A percentile compares a stretch with the other conserved stretches of the same genome.
Evolutionary conservation across 1,140 invertebrate genomes (phyloP).

Genomic region (Ladona fulva): DNA sequence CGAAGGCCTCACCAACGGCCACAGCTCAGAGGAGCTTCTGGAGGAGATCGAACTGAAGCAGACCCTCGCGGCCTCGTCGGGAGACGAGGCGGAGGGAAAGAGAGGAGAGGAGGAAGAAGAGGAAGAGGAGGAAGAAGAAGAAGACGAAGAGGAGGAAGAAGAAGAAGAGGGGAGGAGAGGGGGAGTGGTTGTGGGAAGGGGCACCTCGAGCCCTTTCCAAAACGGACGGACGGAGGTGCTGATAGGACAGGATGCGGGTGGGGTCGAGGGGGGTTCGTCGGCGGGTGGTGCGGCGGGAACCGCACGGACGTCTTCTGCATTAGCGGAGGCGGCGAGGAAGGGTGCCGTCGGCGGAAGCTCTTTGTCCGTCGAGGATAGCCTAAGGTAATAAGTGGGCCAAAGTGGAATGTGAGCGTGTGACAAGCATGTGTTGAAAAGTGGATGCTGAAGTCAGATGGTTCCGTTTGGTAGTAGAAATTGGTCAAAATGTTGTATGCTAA

Average conservation of each 20-base stretch:
- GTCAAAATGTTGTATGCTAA: no score
- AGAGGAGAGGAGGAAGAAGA: conserved; percentile 13
- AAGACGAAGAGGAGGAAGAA: conserved; percentile 18
- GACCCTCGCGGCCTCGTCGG: conserved; percentile 23
- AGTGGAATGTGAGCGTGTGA: no score
- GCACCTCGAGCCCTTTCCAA: conserved; percentile 42
- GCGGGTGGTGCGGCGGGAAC: neutral
- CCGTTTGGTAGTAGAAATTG: no score
- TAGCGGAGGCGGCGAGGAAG: conserved; percentile 13
- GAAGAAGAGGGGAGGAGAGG: conserved; percentile 29
- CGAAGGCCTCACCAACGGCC: conserved; percentile 21
- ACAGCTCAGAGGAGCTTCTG: conserved; percentile 24
- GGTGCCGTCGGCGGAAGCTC: conserved; percentile 26
- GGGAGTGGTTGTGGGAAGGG: conserved; percentile 25
- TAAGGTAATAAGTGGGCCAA: no score
- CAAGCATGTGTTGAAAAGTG: no score
- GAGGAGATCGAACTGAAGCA: conserved; percentile 32
- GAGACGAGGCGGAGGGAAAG: conserved; percentile 24
- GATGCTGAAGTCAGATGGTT: no score
- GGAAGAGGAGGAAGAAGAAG: neutral
- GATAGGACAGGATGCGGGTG: conserved; percentile 37
- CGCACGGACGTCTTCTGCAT: conserved; percentile 21
- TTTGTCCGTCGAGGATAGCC: neutral
- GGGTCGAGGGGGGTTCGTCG: neutral
- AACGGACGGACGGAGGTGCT: conserved; percentile 66